Evolutionary conservation across 2,797 vertebrate species (phyloP).

Genomic region (Intellagama lesueurii): DNA sequence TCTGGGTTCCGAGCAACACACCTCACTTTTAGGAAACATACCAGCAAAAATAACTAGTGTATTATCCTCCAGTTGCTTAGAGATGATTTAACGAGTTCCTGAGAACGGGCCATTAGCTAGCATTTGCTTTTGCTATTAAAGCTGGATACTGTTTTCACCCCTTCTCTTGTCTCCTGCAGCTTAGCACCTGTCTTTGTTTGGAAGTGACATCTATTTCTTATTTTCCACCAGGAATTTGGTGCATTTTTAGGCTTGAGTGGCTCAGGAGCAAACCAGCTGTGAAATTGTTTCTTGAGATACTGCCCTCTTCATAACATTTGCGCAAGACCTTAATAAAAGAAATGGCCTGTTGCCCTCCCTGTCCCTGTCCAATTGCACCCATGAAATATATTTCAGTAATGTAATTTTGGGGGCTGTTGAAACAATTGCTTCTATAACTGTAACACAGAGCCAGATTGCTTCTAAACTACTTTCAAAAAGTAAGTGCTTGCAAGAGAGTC

Average conservation of each 20-base stretch:
- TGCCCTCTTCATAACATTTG: slow-evolving; percentile 88
- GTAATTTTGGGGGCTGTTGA: slow-evolving; percentile 83
- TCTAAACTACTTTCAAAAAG: slow-evolving; percentile 86
- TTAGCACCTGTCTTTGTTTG: slow-evolving; percentile 98
- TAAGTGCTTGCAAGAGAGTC: slow-evolving; percentile 82
- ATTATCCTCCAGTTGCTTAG: slow-evolving; percentile 88
- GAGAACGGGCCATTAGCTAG: slow-evolving; percentile 93
- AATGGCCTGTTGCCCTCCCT: slow-evolving; percentile 84
- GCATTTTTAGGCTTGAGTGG: slow-evolving; percentile 99
- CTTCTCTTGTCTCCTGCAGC: slow-evolving; percentile 85
- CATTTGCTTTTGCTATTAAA: slow-evolving; percentile 99
- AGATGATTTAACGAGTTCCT: slow-evolving; percentile 93
- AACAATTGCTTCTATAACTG: slow-evolving; percentile 81
- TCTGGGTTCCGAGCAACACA: slow-evolving; percentile 76
- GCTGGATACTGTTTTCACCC: slow-evolving; percentile 94
- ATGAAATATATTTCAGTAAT: slow-evolving; percentile 88
- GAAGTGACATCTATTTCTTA: slow-evolving; percentile 99
- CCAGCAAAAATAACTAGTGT: slow-evolving; percentile 88
- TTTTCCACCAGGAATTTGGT: slow-evolving; percentile 99
- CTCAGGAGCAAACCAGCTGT: slow-evolving; percentile 99
- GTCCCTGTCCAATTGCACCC: slow-evolving; percentile 86
- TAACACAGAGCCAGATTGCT: slow-evolving; percentile 84
- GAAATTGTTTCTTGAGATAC: slow-evolving; percentile 99
- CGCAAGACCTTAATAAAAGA: slow-evolving; percentile 84
- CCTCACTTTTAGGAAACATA: slow-evolving; percentile 87